Evolutionary conservation across 1,140 invertebrate genomes (phyloP).

Genomic region (Chironomus tepperi): DNA sequence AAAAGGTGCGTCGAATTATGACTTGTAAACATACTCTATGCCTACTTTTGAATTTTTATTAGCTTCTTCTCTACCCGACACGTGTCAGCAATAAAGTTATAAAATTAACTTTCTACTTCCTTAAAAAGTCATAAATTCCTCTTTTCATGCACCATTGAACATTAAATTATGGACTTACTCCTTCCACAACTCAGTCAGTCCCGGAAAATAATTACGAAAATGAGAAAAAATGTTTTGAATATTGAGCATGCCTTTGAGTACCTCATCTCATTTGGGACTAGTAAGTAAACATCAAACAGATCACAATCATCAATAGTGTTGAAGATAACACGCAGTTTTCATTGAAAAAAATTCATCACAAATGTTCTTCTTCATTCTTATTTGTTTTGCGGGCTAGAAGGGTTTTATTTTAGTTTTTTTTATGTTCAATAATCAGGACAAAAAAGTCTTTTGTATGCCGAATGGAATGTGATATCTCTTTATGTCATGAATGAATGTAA

Average conservation of each 20-base stretch:
- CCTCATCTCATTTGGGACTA: background rate
- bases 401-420: background rate
- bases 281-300: slow-evolving; percentile 10
- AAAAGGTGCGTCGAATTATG: background rate
- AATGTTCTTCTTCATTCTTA: too few relatives aligned
- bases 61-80: background rate
- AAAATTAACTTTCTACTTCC: slow-evolving; percentile 3
- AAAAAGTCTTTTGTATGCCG: background rate
- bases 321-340: slow-evolving; percentile 8
- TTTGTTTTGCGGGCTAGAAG: background rate
- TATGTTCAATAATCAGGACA: background rate
- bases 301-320: background rate
- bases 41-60: background rate
- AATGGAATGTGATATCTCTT: background rate
- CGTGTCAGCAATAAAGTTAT: background rate
- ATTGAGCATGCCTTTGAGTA: too few relatives aligned
- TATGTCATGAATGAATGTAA: background rate
- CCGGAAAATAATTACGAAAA: background rate
- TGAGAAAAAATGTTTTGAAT: background rate
- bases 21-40: background rate
- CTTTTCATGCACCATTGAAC: background rate
- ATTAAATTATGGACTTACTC: background rate
- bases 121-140: slow-evolving; percentile 8
- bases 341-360: background rate
- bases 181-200: background rate